A percentile compares a stretch with the other conserved stretches of the same genome.
Conservation (phyloP, 2,113 vertebrate species). For the Chaetura pelagica region DNA sequence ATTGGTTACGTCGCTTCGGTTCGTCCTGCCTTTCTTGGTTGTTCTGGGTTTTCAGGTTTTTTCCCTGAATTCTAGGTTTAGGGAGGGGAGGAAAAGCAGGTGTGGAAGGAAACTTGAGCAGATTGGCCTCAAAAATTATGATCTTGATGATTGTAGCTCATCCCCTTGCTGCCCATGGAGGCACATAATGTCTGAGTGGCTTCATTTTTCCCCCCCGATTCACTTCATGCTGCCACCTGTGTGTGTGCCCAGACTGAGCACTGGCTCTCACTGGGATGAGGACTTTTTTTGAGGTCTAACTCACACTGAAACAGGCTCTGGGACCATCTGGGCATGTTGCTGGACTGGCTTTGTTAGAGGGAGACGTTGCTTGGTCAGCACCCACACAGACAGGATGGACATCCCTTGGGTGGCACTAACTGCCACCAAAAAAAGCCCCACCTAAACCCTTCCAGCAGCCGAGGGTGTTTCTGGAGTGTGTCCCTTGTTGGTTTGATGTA, state of each 20-base stretch:
- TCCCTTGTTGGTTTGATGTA: not conserved
- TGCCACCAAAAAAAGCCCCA: not conserved
- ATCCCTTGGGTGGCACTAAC: not conserved
- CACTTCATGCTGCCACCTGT: not conserved
- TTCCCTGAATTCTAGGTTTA: not conserved
- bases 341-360: not conserved
- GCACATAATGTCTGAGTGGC: not conserved
- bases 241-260: not conserved
- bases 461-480: not conserved
- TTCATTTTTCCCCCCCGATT: not conserved
- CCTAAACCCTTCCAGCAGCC: not conserved
- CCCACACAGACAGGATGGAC: not conserved
- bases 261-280: not conserved
- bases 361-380: not conserved
- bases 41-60: not conserved
- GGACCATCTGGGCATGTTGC: not conserved
- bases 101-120: not conserved
- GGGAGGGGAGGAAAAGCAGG: fast-evolving
- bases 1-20: fast-evolving
- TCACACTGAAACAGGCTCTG: not conserved
- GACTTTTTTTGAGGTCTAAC: not conserved
- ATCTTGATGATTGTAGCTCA: not conserved
- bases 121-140: fast-evolving
- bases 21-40: not conserved
- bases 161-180: fast-evolving